Conservation (phyloP, 2,113 vertebrate genomes). For the Corythoichthys haematopterus region DNA sequence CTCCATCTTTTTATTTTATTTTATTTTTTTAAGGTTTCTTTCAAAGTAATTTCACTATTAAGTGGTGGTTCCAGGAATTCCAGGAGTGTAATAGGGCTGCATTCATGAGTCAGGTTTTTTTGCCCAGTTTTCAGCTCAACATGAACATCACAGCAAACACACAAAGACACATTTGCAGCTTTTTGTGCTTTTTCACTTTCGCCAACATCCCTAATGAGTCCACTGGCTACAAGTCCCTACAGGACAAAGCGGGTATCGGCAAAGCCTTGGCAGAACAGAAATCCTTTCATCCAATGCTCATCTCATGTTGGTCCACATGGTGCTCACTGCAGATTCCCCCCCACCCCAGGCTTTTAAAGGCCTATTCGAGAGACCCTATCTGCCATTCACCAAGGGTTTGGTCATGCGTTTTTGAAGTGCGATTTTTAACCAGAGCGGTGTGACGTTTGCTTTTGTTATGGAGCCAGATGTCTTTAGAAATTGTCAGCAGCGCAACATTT, state of each 20-base stretch:
- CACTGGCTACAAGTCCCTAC: background rate
- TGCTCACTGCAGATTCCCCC: background rate
- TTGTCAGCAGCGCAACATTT: background rate
- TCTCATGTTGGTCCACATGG: slow-evolving; percentile 4
- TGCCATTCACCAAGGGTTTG: background rate
- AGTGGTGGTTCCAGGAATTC: slow-evolving; percentile 1
- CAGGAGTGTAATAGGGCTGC: background rate
- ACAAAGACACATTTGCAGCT: background rate
- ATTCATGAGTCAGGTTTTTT: slow-evolving; percentile 1
- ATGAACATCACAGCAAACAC: background rate
- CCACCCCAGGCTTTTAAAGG: background rate
- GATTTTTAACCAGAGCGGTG: background rate
- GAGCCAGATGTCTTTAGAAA: background rate
- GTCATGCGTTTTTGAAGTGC: background rate
- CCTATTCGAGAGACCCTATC: background rate
- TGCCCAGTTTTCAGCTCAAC: background rate
- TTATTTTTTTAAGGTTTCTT: no score
- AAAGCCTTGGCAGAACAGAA: background rate
- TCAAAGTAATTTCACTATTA: background rate
- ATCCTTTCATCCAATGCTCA: slow-evolving; percentile 2
- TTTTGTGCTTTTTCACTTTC: background rate
- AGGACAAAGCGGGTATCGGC: background rate
- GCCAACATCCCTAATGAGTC: slow-evolving; percentile 2
- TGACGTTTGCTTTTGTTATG: background rate
- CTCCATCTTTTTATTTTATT: no score